A percentile compares a stretch with the other conserved stretches of the same genome.
phyloP scores from a whole-genome alignment of 2,797 vertebrate species.

The Sparus aurata region DNA sequence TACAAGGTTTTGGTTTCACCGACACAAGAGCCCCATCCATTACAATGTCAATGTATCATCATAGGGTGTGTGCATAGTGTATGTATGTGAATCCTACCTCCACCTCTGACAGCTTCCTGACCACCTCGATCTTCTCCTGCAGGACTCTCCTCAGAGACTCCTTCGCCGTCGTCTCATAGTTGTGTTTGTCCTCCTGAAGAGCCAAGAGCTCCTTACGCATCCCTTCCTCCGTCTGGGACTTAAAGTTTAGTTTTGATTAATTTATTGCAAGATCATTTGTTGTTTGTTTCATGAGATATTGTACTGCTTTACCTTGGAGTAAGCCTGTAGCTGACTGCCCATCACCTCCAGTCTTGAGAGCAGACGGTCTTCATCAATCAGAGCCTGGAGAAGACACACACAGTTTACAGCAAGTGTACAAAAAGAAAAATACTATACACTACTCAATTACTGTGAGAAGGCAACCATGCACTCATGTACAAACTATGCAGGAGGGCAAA shows the following conservation, averaged over 20 bases:
- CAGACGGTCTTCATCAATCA: slow-evolving; percentile 99
- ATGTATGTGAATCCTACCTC: slow-evolving; percentile 85
- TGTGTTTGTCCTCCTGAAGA: slow-evolving; percentile 98
- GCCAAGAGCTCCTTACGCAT: slow-evolving; percentile 96
- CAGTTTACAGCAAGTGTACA: not conserved
- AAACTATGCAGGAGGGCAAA: too few relatives aligned
- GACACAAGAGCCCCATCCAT: not conserved
- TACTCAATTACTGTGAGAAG: too few relatives aligned
- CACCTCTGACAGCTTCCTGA: slow-evolving; percentile 97
- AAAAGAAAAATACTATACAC: too few relatives aligned
- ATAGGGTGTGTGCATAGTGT: not conserved
- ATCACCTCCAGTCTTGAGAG: slow-evolving; percentile 98
- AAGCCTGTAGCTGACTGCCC: slow-evolving; percentile 97
- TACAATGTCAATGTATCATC: not conserved
- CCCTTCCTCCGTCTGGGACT: slow-evolving; percentile 99
- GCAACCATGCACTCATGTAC: too few relatives aligned
- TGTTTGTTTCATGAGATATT: not conserved
- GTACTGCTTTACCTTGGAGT: slow-evolving; percentile 91
- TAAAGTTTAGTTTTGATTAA: not conserved
- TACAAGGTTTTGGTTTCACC: not conserved
- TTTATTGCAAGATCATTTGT: not conserved
- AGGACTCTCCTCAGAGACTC: slow-evolving; percentile 98
- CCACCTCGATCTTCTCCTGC: slow-evolving; percentile 99
- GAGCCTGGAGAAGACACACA: slow-evolving; percentile 87
- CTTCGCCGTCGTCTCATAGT: slow-evolving; percentile 98